phyloP scores from a whole-genome alignment of 2,797 vertebrate species.

The Hephaestus fuliginosus region DNA sequence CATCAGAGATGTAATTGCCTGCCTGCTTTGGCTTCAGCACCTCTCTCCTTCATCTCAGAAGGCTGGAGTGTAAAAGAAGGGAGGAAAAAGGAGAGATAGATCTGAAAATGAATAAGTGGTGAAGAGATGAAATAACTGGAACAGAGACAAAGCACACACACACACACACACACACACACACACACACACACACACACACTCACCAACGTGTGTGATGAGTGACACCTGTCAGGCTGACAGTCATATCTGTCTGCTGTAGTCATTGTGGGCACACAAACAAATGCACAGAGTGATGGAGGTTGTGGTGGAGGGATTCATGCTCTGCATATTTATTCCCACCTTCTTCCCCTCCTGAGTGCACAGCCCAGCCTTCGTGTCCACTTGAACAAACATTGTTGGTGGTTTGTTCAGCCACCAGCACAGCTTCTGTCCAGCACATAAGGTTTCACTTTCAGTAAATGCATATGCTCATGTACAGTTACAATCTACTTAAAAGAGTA shows the following conservation, averaged over 20 bases:
- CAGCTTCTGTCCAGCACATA: too few relatives aligned
- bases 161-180: not conserved
- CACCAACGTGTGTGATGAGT: constrained; percentile 25
- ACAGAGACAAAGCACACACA: constrained; percentile 5
- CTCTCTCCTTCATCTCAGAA: constrained; percentile 45
- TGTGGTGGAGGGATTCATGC: not conserved
- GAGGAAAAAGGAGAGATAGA: constrained; percentile 23
- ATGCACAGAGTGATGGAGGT: not conserved
- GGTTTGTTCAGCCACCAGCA: too few relatives aligned
- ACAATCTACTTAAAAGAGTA: too few relatives aligned
- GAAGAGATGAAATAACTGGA: constrained; percentile 49
- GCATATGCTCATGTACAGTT: too few relatives aligned
- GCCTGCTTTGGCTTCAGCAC: constrained; percentile 34
- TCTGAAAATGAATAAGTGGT: constrained; percentile 63
- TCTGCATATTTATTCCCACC: too few relatives aligned
- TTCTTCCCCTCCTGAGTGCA: too few relatives aligned
- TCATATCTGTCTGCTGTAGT: constrained; percentile 4
- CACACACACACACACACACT: not conserved
- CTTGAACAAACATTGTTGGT: too few relatives aligned
- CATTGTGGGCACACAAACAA: constrained; percentile 30
- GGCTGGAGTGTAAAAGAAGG: not conserved
- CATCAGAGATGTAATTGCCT: constrained; percentile 67
- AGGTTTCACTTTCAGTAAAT: too few relatives aligned
- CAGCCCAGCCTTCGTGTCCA: too few relatives aligned
- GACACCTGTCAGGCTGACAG: constrained; percentile 30